Base-by-base conservation (phyloP, 2,888 invertebrate species). In the Idaea dimidiata region DNA sequence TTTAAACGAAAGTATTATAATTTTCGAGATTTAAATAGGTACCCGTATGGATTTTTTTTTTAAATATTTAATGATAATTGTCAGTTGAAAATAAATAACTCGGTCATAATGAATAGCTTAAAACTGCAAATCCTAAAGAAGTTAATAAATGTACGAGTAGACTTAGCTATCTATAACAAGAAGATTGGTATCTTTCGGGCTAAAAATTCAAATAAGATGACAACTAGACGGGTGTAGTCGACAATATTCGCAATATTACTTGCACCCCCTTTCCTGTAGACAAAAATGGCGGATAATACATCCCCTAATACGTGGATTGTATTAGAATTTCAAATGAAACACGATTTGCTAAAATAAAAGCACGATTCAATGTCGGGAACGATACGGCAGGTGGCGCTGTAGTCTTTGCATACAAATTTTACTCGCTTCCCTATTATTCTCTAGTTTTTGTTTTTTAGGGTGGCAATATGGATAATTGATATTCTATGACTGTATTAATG, bases 351-450 rank as follows among this genome's bases (percentile, higher is more conserved):
- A 43, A 43, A 43, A 43, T 43, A 43, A 43, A 43, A 43, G 43
- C 43, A 43, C 43, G 43, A 43, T 43, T 43, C 43, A 7, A 43
- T 43, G 43, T 14, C 43, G 14, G 5, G 16, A 17, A n/a, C 8
- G n/a, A n/a, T 1, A 5, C 56, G 56, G 56, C 56, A 18, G 17
- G 56, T 18, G 17, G 16, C 56, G 16, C 56, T 18, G 56, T 18
- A 16, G 56, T 14, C 43, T 17, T 16, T 32, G 32, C 58, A 32
- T 58, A 31, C 58, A 58, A 58, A 8, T 58, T 58, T 17, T 58
- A 58, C 43, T 43, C 14, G 43, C 14, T 43, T 43, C 43, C 43
- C 14, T 43, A 8, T 43, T 43, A 43, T 43, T 43, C 43, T 43
- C 43, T 43, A 43, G 43, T 43, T 43, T 43, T 43, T 43, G 43